Evolutionary conservation across 2,888 invertebrate genomes (phyloP).

Genomic region (Podotricha telesiphe): DNA sequence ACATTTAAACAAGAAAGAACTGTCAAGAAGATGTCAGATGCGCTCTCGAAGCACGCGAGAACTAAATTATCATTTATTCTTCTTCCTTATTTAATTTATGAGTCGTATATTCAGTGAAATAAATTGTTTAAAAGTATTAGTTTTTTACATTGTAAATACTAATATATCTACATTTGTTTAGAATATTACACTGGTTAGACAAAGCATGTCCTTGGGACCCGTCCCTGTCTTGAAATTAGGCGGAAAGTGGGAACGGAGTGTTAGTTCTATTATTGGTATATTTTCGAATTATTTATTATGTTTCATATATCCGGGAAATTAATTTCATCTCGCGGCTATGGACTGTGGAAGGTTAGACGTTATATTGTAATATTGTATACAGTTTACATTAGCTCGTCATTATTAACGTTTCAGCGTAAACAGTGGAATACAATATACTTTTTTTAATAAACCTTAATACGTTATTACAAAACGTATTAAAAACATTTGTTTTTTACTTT

Average conservation of each 20-base stretch:
- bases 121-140: too few species aligned
- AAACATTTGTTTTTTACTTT: neutral
- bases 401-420: slow-evolving; percentile 19
- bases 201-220: too few species aligned
- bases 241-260: too few species aligned
- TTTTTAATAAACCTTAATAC: slow-evolving; percentile 3
- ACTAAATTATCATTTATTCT: slow-evolving; percentile 34
- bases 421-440: neutral
- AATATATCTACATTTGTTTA: too few species aligned
- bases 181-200: too few species aligned
- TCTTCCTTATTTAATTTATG: too few species aligned
- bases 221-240: too few species aligned
- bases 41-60: slow-evolving; percentile 33
- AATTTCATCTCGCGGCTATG: slow-evolving; percentile 30
- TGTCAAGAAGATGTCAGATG: slow-evolving; percentile 32
- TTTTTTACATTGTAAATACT: too few species aligned
- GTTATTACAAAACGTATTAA: neutral
- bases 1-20: slow-evolving; percentile 28
- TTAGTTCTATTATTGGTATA: slow-evolving; percentile 8
- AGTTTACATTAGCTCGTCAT: slow-evolving; percentile 1
- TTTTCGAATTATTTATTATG: slow-evolving; percentile 28
- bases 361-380: slow-evolving; percentile 1
- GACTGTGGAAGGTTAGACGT: slow-evolving; percentile 16
- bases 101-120: too few species aligned
- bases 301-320: slow-evolving; percentile 28